Base-by-base conservation (phyloP, 2,113 vertebrate species). In the Bubo scandiacus region DNA sequence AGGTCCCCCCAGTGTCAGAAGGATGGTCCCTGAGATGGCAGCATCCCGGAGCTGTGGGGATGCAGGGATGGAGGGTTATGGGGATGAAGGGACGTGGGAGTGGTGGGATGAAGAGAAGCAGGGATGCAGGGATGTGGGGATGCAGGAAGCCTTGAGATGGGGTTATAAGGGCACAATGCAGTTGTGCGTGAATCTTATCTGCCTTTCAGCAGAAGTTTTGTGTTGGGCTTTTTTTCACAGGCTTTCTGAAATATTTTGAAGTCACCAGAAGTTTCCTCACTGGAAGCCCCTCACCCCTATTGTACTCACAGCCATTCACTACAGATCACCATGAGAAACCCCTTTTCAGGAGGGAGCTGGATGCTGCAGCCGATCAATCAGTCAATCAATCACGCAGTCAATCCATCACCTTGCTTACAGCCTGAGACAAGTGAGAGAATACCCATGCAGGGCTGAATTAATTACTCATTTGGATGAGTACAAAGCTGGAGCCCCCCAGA, bases 321-420 rank as follows among this genome's bases (percentile, higher is more conserved):
- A n/a, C 17, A 5, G 40, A 57, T 90, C 90, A 77, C 74, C 58
- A 21, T 82, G 73, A 96, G 90, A 94, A 94, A 52, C 49, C 54
- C 45, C 95, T 81, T 90, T 96, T 93, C 88, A 95, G 65, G 63
- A 75, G 58, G n/a, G 67, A n/a, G 45, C 65, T 70, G 92, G 78
- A 42, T 34, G 66, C 78, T 90, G 65, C 0, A 2, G 66, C 66
- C 16, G 1, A 90, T 92, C 95, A 91, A 88, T 96, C 95, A 92
- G 38, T 95, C 96, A 96, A 92, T 97, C 96, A 93, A 73, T 95
- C 95, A 94, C 2, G 0, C 22, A 12, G 87, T 42, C 93, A 59
- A 94, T 94, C 95, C 90, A 94, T 94, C 94, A 95, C 79, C 66
- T 82, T 55, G 3, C 66, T 91, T 65, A 87, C 70, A 94, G 88